Base-by-base conservation (phyloP, 2,113 vertebrate species). In the Melanocharis versteri region DNA sequence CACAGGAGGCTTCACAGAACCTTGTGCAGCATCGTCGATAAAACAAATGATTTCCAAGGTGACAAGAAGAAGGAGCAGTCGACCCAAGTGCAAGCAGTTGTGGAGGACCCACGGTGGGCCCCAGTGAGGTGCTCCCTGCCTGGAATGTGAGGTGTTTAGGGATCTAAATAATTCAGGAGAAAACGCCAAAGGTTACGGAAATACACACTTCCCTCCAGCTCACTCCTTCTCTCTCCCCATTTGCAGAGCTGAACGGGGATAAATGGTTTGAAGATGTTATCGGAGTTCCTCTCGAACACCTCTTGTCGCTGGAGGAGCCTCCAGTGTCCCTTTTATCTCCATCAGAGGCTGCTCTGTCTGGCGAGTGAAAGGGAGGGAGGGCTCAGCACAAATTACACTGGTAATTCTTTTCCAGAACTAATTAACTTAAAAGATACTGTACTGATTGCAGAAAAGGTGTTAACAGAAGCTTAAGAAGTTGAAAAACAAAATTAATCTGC, bases 321-420 rank as follows among this genome's bases (percentile, higher is more conserved):
- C 96, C 95, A 64, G 92, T 75, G 91, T 97, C 96, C 93, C 88
- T 92, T 95, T 97, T 56, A 97, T 98, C 94, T 96, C 68, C 87
- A 84, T 96, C 95, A 96, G 73, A 96, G 30, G 65, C 84, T 83
- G 53, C 81, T 95, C 96, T 58, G 87, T 8, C 87, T 93, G 80
- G 35, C 51, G 89, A 89, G 65, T 72, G 93, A 90, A 93, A 89
- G 87, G 45, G 89, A 87, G 69, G 80, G 89, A 94, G 80, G 87
- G 64, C 83, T 88, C 72, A 13, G 58, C 87, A 91, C 83, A 68
- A 79, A 95, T 95, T 83, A 76, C 75, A 6, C 76, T 27, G 47
- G 57, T 87, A 91, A 94, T 94, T 95, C 89, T 95, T 93, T n/a
- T 94, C 95, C 94, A 95, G 89, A 95, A 89, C 83, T 89, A 97